These are phyloP conservation scores for Manacus vitellinus DNA, from an alignment of 2,113 vertebrate genomes.

Conservation along the genomic window DNA sequence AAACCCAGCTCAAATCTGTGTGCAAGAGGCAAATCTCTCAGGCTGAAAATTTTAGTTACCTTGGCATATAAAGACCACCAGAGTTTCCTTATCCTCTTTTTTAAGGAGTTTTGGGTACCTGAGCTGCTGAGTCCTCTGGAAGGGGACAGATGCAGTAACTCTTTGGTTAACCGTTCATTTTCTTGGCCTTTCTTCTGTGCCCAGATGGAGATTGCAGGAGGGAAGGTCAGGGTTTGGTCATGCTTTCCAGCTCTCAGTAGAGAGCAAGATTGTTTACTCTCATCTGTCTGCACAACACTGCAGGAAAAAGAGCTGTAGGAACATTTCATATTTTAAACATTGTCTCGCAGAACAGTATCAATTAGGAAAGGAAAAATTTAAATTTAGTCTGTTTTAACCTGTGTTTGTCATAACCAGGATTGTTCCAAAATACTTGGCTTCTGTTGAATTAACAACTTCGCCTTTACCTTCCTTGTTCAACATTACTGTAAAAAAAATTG, in stretches of 20 bases:
- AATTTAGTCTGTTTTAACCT: not conserved
- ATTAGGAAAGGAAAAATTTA: not conserved
- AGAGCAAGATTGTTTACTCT: not conserved
- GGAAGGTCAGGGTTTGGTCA: not conserved
- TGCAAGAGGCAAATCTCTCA: not conserved
- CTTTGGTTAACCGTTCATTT: not conserved
- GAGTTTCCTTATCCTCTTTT: fast-evolving
- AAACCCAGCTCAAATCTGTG: not conserved
- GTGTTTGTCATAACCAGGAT: not conserved
- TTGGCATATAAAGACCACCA: not conserved
- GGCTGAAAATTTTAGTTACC: not conserved
- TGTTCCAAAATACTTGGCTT: not conserved
- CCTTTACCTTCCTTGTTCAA: constrained; percentile 11
- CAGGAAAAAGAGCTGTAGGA: not conserved
- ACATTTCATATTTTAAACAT: not conserved
- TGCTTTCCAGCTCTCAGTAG: not conserved
- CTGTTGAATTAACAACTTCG: not conserved
- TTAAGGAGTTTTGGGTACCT: not conserved
- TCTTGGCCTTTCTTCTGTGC: not conserved
- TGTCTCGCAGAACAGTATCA: not conserved
- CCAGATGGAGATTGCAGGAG: not conserved
- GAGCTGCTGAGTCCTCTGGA: not conserved
- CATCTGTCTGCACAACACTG: not conserved
- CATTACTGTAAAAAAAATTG: not conserved
- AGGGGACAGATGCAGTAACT: not conserved